Evolutionary conservation across 2,888 invertebrate species (phyloP), one percentile per base, ranked within the genome.

Genomic region (Caenorhabditis sinica): DNA sequence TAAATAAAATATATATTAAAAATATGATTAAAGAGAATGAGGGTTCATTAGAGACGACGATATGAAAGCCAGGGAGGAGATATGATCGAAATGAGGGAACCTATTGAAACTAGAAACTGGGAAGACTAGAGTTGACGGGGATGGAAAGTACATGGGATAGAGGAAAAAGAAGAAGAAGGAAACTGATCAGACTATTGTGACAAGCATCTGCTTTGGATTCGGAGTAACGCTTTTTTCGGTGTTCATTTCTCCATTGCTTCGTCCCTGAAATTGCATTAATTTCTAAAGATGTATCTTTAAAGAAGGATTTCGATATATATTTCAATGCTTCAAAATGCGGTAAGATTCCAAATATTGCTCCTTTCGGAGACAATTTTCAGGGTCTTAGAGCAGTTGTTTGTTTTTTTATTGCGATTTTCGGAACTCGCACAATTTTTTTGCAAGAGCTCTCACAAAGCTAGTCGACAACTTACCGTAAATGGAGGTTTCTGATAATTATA

Each of bases 401-500:
- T n/a, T n/a, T n/a, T n/a, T n/a, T n/a, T n/a, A n/a, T n/a, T n/a
- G n/a, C n/a, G n/a, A n/a, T n/a, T n/a, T n/a, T n/a, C n/a, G n/a
- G n/a, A n/a, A n/a, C n/a, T n/a, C n/a, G n/a, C n/a, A n/a, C n/a
- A n/a, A n/a, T n/a, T n/a, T n/a, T n/a, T n/a, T n/a, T n/a, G n/a
- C n/a, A n/a, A n/a, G n/a, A n/a, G n/a, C n/a, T n/a, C n/a, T n/a
- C n/a, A n/a, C n/a, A n/a, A n/a, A n/a, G n/a, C n/a, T n/a, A n/a
- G n/a, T 40, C 25, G 4, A 49, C 0, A 15, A 49, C 72, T 71
- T 60, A 79, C 83, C 11, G 51, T 77, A 23, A 82, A 76, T 30
- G 82, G 72, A 23, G 85, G 68, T 13, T 82, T 86, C 58, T 84
- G 84, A 72, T 86, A 86, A 53, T 86, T 86, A 58, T 82, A 86